Base-by-base conservation (phyloP, 2,113 vertebrate genomes). In the Grammomys surdaster region DNA sequence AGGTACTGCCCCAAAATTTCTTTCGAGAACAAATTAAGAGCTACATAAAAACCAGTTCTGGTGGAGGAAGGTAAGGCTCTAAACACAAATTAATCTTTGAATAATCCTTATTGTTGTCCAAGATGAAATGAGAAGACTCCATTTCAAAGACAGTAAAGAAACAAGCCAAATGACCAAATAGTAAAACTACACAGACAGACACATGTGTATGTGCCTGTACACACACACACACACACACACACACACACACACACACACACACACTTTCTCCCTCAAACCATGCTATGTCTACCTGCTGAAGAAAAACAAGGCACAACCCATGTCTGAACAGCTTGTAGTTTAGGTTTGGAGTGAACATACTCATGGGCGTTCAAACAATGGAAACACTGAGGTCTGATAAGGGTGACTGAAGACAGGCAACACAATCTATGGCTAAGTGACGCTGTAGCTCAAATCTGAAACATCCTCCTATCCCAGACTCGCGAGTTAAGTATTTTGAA, bases 1-100 rank as follows among this genome's bases (percentile, higher is more conserved):
- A 76, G 95, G 67, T 91, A 76, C 36, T 56, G 88, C 65, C 46
- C 73, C 70, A 91, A 90, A 48, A 80, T 65, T 85, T 88, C 20
- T 89, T 86, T 87, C 54, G 70, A 73, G 73, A 89, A 75, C 77
- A 94, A 93, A 96, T 75, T 78, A 93, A 96, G 65, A 93, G 73
- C 84, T 56, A 94, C 0, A 54, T 51, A 11, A 56, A 92, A 90
- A 90, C 86, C 80, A 94, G 31, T 78, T 90, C 58, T 36, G 89
- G 69, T 73, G 43, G 80, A 22, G 54, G 72, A 60, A 89, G 93
- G 76, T 69, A 97, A 91, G 4, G 80, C 8, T 89, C 63, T 65
- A 87, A 92, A 60, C 46, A 95, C 51, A 95, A 93, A 54, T 87
- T 56, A 88, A 96, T 76, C 28, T 94, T 40, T 31, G 36, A 88